Evolutionary conservation across 2,888 invertebrate genomes (phyloP).

Genomic region (Metellina segmentata): DNA sequence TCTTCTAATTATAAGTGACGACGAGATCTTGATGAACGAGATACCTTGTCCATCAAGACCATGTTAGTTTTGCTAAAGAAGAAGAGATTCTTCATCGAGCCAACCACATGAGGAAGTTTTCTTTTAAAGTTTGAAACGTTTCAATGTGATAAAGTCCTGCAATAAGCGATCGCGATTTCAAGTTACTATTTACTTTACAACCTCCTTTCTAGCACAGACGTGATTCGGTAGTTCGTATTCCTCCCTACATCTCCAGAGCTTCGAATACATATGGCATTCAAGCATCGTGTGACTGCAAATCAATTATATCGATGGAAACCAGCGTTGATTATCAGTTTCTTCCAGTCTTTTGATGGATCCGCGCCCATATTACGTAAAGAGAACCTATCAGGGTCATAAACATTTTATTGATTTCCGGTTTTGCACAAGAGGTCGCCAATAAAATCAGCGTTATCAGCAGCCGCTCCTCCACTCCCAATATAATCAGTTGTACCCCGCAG

Average conservation of each 20-base stretch:
- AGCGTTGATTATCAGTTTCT: constrained; percentile 17
- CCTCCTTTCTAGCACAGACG: not conserved
- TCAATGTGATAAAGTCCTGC: not conserved
- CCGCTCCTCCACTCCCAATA: constrained; percentile 57
- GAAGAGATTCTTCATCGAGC: too few species aligned
- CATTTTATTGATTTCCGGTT: constrained; percentile 76
- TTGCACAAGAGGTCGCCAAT: constrained; percentile 71
- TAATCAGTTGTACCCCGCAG: constrained; percentile 30
- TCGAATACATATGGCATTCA: not conserved
- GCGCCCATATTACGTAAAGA: constrained; percentile 32
- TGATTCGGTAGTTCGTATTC: not conserved
- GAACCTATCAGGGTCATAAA: constrained; percentile 72
- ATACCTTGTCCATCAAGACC: too few species aligned
- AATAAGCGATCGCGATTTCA: not conserved
- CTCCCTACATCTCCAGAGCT: not conserved
- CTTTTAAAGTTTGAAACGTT: not conserved
- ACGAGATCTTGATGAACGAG: too few species aligned
- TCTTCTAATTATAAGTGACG: too few species aligned
- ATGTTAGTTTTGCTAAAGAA: too few species aligned
- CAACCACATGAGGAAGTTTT: not conserved
- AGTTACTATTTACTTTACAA: not conserved
- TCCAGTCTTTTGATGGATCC: constrained; percentile 46
- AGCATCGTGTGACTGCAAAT: not conserved
- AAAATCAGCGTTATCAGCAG: constrained; percentile 73
- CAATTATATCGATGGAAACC: constrained; percentile 1